A percentile compares a stretch with the other conserved stretches of the same genome.
phyloP scores from a whole-genome alignment of 2,888 invertebrate genomes.

The Pyrrhia umbra region DNA sequence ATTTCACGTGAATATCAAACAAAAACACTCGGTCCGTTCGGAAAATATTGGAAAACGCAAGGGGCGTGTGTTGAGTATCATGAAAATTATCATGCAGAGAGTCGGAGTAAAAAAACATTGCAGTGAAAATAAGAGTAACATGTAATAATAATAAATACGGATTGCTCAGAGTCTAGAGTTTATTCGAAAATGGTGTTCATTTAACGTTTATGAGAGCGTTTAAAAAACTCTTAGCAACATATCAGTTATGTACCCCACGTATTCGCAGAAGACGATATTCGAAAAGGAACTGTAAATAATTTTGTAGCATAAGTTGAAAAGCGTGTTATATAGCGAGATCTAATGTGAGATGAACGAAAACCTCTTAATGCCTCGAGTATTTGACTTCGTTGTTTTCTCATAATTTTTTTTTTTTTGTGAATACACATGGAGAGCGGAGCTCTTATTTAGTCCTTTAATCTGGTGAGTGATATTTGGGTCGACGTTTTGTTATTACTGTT shows the following conservation, averaged over 20 bases:
- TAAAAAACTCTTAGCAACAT: neutral
- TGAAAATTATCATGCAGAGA: slow-evolving; percentile 33
- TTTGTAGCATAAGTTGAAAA: slow-evolving; percentile 10
- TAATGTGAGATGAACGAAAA: neutral
- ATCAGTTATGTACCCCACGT: slow-evolving; percentile 5
- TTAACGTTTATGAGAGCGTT: no score
- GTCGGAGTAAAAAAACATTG: slow-evolving; percentile 29
- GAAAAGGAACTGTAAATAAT: slow-evolving; percentile 18
- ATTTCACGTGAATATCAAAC: slow-evolving; percentile 44
- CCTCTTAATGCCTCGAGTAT: neutral
- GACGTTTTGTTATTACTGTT: no score
- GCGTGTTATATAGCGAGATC: neutral
- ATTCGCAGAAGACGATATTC: neutral
- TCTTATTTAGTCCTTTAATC: neutral
- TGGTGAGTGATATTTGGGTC: no score
- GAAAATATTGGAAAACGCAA: slow-evolving; percentile 49
- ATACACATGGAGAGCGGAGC: neutral
- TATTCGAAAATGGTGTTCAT: neutral
- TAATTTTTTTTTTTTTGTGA: neutral
- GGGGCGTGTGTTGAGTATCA: slow-evolving; percentile 26
- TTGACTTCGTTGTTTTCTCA: neutral
- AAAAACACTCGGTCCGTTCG: slow-evolving; percentile 34
- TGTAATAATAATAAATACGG: slow-evolving; percentile 22
- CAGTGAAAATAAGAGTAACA: slow-evolving; percentile 30
- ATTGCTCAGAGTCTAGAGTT: slow-evolving; percentile 13